Conservation (phyloP, 2,113 vertebrate genomes). For the Lagopus leucura region DNA sequence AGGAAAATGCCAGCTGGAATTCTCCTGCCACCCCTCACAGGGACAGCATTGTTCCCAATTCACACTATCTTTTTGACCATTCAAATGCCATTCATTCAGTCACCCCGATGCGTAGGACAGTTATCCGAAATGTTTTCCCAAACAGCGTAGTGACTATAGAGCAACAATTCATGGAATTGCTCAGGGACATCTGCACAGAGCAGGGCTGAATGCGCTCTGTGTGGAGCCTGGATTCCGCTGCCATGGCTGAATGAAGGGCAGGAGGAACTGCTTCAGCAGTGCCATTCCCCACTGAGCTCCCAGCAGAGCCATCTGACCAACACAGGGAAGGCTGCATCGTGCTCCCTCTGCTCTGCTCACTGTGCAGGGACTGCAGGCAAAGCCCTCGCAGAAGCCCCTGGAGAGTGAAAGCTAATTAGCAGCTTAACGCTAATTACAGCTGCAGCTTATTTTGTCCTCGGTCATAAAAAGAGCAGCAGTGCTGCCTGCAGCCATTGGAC, state of each 20-base stretch:
- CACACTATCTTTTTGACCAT: conserved; percentile 84
- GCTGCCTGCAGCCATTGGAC: not conserved
- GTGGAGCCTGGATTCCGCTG: conserved; percentile 58
- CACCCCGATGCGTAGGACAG: conserved; percentile 87
- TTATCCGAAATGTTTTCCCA: conserved; percentile 89
- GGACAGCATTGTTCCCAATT: conserved; percentile 84
- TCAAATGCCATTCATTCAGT: conserved; percentile 90
- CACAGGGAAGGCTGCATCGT: conserved; percentile 22
- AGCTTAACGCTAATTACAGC: not conserved
- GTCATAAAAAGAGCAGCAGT: not conserved
- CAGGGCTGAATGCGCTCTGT: conserved; percentile 81
- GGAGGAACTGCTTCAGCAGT: conserved; percentile 67
- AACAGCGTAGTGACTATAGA: conserved; percentile 85
- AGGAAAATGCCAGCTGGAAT: conserved; percentile 79
- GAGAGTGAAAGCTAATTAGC: not conserved
- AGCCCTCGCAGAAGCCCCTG: not conserved
- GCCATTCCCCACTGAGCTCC: no score
- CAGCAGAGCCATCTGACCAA: not conserved
- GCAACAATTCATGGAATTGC: conserved; percentile 88
- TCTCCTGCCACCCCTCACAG: conserved; percentile 71
- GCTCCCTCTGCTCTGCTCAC: not conserved
- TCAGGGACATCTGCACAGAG: conserved; percentile 86
- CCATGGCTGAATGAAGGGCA: conserved; percentile 65
- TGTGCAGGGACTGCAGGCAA: not conserved
- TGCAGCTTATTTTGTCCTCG: rapidly evolving